Conservation (phyloP, 2,113 vertebrate genomes). For the Lethenteron camtschaticum region DNA sequence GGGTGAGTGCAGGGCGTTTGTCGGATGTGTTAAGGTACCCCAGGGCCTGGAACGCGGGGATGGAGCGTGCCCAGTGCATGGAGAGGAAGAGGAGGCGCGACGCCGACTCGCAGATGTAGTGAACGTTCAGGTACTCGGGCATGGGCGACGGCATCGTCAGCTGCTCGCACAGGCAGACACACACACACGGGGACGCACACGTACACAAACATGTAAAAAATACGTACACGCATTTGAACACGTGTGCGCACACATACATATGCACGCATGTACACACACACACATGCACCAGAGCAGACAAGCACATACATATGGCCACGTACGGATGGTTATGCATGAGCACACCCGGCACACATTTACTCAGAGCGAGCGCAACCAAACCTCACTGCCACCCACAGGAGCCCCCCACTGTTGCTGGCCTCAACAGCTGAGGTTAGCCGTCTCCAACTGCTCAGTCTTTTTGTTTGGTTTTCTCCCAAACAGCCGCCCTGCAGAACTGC, state of each 20-base stretch:
- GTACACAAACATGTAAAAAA: background rate
- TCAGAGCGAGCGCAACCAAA: background rate
- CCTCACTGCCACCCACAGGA: too few species aligned
- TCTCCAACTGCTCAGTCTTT: too few species aligned
- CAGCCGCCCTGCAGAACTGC: too few species aligned
- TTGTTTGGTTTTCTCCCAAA: too few species aligned
- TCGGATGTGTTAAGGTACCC: constrained; percentile 30
- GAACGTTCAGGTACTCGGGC: constrained; percentile 92
- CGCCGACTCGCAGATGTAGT: constrained; percentile 96
- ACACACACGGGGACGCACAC: constrained; percentile 1
- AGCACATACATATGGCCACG: background rate
- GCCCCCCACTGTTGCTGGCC: too few species aligned
- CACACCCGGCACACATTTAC: background rate
- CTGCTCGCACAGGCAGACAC: constrained; percentile 19
- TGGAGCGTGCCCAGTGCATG: constrained; percentile 98
- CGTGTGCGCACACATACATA: background rate
- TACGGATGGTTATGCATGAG: background rate
- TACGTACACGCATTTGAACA: background rate
- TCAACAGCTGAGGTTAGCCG: too few species aligned
- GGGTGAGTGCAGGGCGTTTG: too few species aligned
- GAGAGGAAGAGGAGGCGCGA: constrained; percentile 92
- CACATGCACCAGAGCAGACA: background rate
- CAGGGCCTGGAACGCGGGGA: constrained; percentile 83
- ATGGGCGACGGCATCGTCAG: constrained; percentile 94
- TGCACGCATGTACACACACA: background rate